These are phyloP conservation scores for Thunnus maccoyii DNA, from an alignment of 2,113 vertebrate genomes.

Conservation along the genomic window DNA sequence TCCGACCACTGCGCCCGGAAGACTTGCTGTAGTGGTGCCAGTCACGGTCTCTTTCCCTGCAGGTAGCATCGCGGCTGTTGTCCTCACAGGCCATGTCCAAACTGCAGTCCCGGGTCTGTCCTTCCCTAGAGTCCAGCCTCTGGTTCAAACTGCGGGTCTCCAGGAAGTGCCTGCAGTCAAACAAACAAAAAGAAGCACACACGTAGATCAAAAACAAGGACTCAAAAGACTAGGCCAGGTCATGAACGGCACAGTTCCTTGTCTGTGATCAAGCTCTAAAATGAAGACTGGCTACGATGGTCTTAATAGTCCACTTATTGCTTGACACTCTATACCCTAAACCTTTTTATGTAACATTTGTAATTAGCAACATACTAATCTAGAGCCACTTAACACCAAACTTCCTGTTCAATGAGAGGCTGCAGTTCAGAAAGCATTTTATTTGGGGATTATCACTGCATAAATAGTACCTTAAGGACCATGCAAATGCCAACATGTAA, in stretches of 20 bases:
- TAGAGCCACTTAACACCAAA: slow-evolving; percentile 36
- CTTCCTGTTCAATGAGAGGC: slow-evolving; percentile 29
- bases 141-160: slow-evolving; percentile 78
- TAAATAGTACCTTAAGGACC: neutral
- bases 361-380: slow-evolving; percentile 70
- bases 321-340: slow-evolving; percentile 55
- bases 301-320: slow-evolving; percentile 27
- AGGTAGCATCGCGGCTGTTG: slow-evolving; percentile 54
- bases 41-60: slow-evolving; percentile 85
- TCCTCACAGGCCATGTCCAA: slow-evolving; percentile 86
- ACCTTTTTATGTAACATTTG: slow-evolving; percentile 67
- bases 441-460: neutral
- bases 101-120: slow-evolving; percentile 79
- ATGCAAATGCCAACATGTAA: slow-evolving; percentile 8
- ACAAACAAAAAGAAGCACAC: neutral
- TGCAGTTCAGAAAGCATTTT: slow-evolving; percentile 21
- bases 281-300: slow-evolving; percentile 36
- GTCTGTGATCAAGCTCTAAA: slow-evolving; percentile 34
- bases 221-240: neutral
- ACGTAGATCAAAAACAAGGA: slow-evolving; percentile 26
- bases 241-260: neutral
- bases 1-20: slow-evolving; percentile 85
- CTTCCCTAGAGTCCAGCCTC: slow-evolving; percentile 85
- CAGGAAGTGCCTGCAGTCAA: slow-evolving; percentile 78
- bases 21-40: slow-evolving; percentile 96